phyloP scores from a whole-genome alignment of 2,888 invertebrate species.

The Eumacrocentrus americanus region DNA sequence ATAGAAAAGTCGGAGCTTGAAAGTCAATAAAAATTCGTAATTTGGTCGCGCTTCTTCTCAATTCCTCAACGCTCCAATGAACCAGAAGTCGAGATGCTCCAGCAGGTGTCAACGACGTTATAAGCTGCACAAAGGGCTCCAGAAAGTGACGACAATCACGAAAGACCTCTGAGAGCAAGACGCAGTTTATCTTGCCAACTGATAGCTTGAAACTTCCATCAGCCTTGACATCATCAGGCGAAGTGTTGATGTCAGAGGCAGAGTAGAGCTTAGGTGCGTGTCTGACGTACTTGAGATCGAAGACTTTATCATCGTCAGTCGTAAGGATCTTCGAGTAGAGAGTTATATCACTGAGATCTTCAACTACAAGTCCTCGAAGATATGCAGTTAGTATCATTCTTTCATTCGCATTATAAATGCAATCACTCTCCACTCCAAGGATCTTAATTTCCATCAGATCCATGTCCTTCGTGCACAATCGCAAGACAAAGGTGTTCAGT shows the following conservation, averaged over 20 bases:
- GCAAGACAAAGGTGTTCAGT: constrained; percentile 68
- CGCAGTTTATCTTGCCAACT: constrained; percentile 75
- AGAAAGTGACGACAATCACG: constrained; percentile 71
- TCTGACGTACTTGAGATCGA: constrained; percentile 79
- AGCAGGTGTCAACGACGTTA: constrained; percentile 29
- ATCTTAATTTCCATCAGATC: constrained; percentile 73
- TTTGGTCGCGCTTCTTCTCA: constrained; percentile 64
- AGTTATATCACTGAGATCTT: constrained; percentile 76
- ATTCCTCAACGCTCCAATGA: constrained; percentile 60
- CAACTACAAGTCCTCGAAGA: constrained; percentile 71
- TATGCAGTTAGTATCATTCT: constrained; percentile 75
- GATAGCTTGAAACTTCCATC: constrained; percentile 76
- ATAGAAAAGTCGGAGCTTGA: constrained; percentile 75
- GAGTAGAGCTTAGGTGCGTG: constrained; percentile 68
- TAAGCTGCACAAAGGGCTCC: constrained; percentile 61
- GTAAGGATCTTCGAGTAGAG: constrained; percentile 79
- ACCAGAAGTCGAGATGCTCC: constrained; percentile 36
- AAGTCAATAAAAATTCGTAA: constrained; percentile 72
- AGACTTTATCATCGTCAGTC: constrained; percentile 80
- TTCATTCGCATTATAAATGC: constrained; percentile 79
- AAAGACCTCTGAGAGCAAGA: constrained; percentile 70
- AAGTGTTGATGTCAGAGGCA: constrained; percentile 58
- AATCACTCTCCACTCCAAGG: constrained; percentile 74
- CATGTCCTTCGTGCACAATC: constrained; percentile 74
- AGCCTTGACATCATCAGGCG: constrained; percentile 64